Evolutionary conservation across 2,113 vertebrate species (phyloP).

Genomic region (Toxotes jaculatrix): DNA sequence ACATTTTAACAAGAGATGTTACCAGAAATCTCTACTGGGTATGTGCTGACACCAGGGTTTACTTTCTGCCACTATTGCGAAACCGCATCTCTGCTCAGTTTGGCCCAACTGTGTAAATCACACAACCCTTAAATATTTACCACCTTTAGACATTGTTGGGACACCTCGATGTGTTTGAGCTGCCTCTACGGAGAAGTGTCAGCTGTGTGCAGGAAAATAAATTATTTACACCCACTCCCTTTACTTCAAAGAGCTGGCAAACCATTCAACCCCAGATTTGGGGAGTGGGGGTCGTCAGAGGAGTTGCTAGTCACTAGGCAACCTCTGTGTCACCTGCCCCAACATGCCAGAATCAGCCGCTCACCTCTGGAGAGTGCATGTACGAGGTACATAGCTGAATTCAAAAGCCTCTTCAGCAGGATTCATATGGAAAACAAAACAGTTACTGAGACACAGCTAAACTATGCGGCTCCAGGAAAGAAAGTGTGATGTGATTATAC

Average conservation of each 20-base stretch:
- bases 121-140: constrained; percentile 74
- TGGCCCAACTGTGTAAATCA: constrained; percentile 61
- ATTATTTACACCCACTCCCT: constrained; percentile 81
- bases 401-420: constrained; percentile 52
- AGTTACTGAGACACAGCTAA: constrained; percentile 37
- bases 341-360: constrained; percentile 71
- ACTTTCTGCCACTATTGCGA: constrained; percentile 48
- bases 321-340: constrained; percentile 78
- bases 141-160: constrained; percentile 72
- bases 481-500: constrained; percentile 40
- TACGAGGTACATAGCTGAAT: constrained; percentile 40
- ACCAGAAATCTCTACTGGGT: background rate
- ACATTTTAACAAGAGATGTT: background rate
- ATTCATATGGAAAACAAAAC: constrained; percentile 60
- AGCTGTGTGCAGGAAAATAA: constrained; percentile 78
- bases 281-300: constrained; percentile 32
- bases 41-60: constrained; percentile 21
- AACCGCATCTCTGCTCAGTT: constrained; percentile 40
- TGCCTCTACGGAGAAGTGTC: constrained; percentile 70
- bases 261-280: constrained; percentile 76
- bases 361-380: constrained; percentile 54
- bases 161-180: constrained; percentile 74
- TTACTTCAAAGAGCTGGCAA: constrained; percentile 83
- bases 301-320: constrained; percentile 74
- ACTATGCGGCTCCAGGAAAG: constrained; percentile 34